Conservation (phyloP, 2,113 vertebrate species). For the Phaethon lepturus region DNA sequence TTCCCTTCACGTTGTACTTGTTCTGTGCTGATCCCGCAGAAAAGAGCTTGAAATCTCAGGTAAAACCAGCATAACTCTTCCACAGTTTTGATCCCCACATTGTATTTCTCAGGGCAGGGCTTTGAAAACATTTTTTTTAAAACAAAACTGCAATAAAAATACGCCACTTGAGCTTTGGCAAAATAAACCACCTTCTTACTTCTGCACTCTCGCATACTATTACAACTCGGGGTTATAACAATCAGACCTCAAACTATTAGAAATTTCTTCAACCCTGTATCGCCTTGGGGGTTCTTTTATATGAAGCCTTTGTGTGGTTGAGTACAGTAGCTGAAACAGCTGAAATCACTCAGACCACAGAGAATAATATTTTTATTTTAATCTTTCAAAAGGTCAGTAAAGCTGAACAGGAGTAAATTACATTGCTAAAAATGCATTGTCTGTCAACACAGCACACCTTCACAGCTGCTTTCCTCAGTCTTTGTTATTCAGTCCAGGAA, state of each 20-base stretch:
- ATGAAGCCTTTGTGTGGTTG: slow-evolving; percentile 35
- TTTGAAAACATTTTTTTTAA: background rate
- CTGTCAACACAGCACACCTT: slow-evolving; percentile 53
- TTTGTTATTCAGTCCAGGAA: slow-evolving; percentile 44
- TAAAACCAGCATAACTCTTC: background rate
- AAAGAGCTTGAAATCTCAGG: background rate
- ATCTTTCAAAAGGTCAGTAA: slow-evolving; percentile 76
- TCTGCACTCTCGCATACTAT: background rate
- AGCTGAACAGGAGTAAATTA: slow-evolving; percentile 69
- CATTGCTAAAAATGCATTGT: slow-evolving; percentile 64
- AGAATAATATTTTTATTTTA: slow-evolving; percentile 75
- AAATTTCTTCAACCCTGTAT: background rate
- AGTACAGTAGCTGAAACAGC: slow-evolving; percentile 29
- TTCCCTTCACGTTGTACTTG: background rate
- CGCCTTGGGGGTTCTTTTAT: slow-evolving; percentile 23
- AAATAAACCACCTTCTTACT: background rate
- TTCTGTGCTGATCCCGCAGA: background rate
- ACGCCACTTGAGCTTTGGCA: background rate
- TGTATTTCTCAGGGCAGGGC: background rate
- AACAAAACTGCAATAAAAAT: background rate
- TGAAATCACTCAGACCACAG: slow-evolving; percentile 48
- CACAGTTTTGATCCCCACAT: background rate
- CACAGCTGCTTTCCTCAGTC: slow-evolving; percentile 48
- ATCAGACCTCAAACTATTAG: slow-evolving; percentile 15
- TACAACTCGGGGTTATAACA: background rate